Base-by-base conservation (phyloP, 2,888 invertebrate genomes). In the Galeruca laticollis region DNA sequence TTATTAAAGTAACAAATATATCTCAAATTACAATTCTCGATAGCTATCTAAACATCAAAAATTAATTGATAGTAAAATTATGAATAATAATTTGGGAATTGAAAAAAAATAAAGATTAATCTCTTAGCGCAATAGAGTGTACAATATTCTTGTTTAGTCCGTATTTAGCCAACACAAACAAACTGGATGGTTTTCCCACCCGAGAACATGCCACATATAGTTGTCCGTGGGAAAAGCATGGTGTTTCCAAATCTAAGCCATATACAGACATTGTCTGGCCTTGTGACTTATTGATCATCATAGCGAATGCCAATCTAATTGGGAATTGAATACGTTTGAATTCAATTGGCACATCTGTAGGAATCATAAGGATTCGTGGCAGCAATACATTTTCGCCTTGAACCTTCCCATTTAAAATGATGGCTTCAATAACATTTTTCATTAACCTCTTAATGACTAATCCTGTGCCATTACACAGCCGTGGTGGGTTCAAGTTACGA, bases 301-400 rank as follows among this genome's bases (percentile, higher is more conserved):
- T 49, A 11, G 49, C 49, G 15, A 43, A 43, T 43, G 43, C 26
- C 2, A 26, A 26, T 26, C 26, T 26, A 49, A 49, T 49, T 18
- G 18, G 18, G 18, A 49, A 49, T 49, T 49, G 49, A 49, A 15
- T 18, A n/a, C 18, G 49, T 49, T 13, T 18, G 18, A 49, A 49
- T 49, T 49, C 15, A 49, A 15, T 49, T 49, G 49, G 49, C 49
- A 49, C 49, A 6, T 47, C 47, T 47, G n/a, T 47, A 47, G 15
- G 47, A 47, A 47, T 47, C 15, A 47, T 47, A 3, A 5, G 26
- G 26, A 26, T 26, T 40, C 40, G 40, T 40, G 40, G 40, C 40
- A 13, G 49, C 49, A 49, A 43, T 3, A 43, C 43, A 43, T 43
- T 43, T 43, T 43, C 43, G 13, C 43, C 43, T n/a, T n/a, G n/a